phyloP scores from a whole-genome alignment of 2,113 vertebrate species.

The Melanotaenia duboulayi region DNA sequence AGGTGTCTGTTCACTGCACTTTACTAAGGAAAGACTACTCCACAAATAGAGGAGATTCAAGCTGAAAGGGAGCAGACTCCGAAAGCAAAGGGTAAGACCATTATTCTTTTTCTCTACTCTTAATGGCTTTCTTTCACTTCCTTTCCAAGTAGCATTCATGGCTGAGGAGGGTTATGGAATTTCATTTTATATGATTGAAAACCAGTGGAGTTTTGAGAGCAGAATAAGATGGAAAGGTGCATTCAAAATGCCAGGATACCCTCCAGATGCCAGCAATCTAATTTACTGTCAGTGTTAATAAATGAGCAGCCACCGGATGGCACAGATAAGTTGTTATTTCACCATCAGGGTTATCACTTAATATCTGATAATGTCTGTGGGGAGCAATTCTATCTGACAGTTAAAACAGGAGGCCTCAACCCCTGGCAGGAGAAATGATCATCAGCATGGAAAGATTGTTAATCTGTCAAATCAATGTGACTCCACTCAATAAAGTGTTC shows the following conservation, averaged over 20 bases:
- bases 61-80: slow-evolving; percentile 33
- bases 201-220: slow-evolving; percentile 70
- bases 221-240: slow-evolving; percentile 70
- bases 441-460: slow-evolving; percentile 62
- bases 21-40: slow-evolving; percentile 15
- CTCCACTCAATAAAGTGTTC: slow-evolving; percentile 65
- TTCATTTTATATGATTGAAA: slow-evolving; percentile 77
- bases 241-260: slow-evolving; percentile 66
- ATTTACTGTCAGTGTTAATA: slow-evolving; percentile 76
- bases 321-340: slow-evolving; percentile 71
- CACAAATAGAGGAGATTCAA: slow-evolving; percentile 30
- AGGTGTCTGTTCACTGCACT: slow-evolving; percentile 26
- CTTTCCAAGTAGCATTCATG: slow-evolving; percentile 50
- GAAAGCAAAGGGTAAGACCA: slow-evolving; percentile 69
- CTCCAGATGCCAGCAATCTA: slow-evolving; percentile 72
- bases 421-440: slow-evolving; percentile 59
- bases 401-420: slow-evolving; percentile 64
- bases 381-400: slow-evolving; percentile 65
- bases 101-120: slow-evolving; percentile 50
- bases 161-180: slow-evolving; percentile 63
- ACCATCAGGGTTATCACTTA: slow-evolving; percentile 76
- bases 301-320: slow-evolving; percentile 63
- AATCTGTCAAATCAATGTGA: slow-evolving; percentile 75
- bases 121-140: slow-evolving; percentile 53
- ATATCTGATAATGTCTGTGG: slow-evolving; percentile 69